A percentile compares a stretch with the other conserved stretches of the same genome.
Evolutionary conservation across 2,888 invertebrate species (phyloP).

Genomic region (Drosophila yooni): DNA sequence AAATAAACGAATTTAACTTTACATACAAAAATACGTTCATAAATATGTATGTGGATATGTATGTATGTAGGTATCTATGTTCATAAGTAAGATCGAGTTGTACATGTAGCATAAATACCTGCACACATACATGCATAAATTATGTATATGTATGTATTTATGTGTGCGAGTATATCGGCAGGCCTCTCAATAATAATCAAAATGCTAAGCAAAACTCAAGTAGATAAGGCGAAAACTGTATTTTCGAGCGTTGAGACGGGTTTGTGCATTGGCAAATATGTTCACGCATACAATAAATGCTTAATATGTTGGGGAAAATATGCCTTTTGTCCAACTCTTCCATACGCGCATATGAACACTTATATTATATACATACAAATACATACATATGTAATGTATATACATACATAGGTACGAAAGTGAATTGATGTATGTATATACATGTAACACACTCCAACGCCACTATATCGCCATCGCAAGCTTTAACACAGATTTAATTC

Average conservation of each 20-base stretch:
- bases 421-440: constrained; percentile 56
- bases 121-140: constrained; percentile 31
- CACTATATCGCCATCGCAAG: constrained; percentile 31
- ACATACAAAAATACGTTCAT: constrained; percentile 12
- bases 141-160: constrained; percentile 19
- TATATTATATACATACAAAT: constrained; percentile 42
- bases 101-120: constrained; percentile 38
- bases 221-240: constrained; percentile 11
- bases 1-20: constrained; percentile 7
- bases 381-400: constrained; percentile 29
- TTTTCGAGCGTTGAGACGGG: not conserved
- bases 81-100: constrained; percentile 36
- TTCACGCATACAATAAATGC: constrained; percentile 20
- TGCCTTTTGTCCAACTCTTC: constrained; percentile 28
- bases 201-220: constrained; percentile 13
- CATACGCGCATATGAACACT: constrained; percentile 33
- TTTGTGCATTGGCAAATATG: constrained; percentile 6
- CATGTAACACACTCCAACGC: constrained; percentile 53
- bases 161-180: constrained; percentile 30
- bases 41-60: not conserved
- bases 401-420: constrained; percentile 47
- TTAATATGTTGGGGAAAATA: constrained; percentile 23
- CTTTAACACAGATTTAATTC: constrained; percentile 30
- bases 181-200: constrained; percentile 33
- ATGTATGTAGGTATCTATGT: not conserved